Conservation (phyloP, 2,888 invertebrate genomes). For the Meloe dianella region DNA sequence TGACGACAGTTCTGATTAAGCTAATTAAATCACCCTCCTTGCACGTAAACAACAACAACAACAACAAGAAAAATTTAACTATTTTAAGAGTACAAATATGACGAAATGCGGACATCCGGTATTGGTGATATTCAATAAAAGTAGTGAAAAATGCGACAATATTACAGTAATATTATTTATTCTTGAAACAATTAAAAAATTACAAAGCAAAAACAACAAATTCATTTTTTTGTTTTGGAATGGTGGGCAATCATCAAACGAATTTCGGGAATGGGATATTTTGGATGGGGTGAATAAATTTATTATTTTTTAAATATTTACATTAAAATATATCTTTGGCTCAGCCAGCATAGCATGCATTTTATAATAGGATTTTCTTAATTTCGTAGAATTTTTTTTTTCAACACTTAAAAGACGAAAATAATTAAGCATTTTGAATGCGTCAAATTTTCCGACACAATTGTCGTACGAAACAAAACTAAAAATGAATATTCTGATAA, state of each 20-base stretch:
- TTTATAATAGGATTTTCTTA: conserved; percentile 19
- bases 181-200: conserved; percentile 32
- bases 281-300: conserved; percentile 1
- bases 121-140: neutral
- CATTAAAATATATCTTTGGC: conserved; percentile 35
- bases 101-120: neutral
- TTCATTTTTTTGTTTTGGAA: too few species aligned
- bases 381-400: conserved; percentile 5
- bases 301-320: conserved; percentile 24
- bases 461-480: conserved; percentile 41
- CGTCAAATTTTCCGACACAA: conserved; percentile 23
- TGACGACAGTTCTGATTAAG: conserved; percentile 10
- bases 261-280: neutral
- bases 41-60: neutral
- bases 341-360: conserved; percentile 29
- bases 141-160: neutral
- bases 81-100: neutral
- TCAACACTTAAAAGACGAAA: conserved; percentile 34
- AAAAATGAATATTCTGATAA: conserved; percentile 42
- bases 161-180: conserved; percentile 33
- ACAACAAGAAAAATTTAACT: neutral
- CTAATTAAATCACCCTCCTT: conserved; percentile 3
- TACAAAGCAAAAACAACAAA: conserved; percentile 25
- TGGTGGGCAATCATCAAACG: neutral
- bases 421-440: conserved; percentile 44